Evolutionary conservation across 1,140 invertebrate genomes (phyloP), one percentile per base, ranked within the genome.

Genomic region (Drosophila lowei): DNA sequence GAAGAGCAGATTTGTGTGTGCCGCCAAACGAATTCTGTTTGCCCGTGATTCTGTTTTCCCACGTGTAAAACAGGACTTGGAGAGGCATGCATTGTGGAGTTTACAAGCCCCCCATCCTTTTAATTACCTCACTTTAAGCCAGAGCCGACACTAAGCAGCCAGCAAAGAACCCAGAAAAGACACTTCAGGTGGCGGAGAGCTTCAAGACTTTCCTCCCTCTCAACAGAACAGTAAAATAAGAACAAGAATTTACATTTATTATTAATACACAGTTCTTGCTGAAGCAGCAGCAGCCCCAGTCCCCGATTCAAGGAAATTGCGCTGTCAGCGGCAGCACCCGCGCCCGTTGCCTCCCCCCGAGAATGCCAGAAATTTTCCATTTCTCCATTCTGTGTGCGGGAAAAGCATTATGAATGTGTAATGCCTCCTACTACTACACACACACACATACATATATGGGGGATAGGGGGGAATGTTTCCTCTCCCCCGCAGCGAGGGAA

Each of bases 231-330:
- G 55, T 34, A 47, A 44, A 70, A 71, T 42, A 74, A 74, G 63
- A 60, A 72, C 68, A 76, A 73, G 53, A 86, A 88, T 86, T 86
- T 86, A 72, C 83, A 86, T 86, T 86, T 86, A 88, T 86, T 88
- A 86, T 86, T 86, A 88, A 86, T 86, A 83, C 78, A 67, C 80
- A 74, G 62, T 60, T 67, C 56, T 67, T 68, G 44, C 56, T 52
- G 65, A 55, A 46, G 47, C 44, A 49, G 30, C 42, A 71, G 55
- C 48, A 34, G 23, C 50, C 43, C 15, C 25, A 21, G 23, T 15
- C 18, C 6, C 38, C 15, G 42, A 57, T 34, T 18, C 38, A 42
- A 18, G 66, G 55, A 60, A 71, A 71, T 71, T 71, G 67, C 67
- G 48, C 71, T 71, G 67, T 65, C 72, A 58, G 68, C 50, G 48